Evolutionary conservation across 2,888 invertebrate genomes (phyloP), one percentile per base, ranked within the genome.

Genomic region (Sarcophaga caerulescens): DNA sequence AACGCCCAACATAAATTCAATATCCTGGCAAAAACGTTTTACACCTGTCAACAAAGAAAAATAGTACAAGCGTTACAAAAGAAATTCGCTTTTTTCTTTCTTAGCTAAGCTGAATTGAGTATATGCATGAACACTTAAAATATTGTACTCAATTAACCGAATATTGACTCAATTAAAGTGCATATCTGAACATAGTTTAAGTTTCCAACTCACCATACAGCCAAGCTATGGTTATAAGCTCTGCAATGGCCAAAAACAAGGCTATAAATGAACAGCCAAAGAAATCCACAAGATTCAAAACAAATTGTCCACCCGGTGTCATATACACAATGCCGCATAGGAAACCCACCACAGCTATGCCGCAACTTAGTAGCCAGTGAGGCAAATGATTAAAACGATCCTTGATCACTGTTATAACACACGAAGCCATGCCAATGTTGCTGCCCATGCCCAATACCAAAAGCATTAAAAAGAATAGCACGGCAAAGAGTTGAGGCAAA

Each of bases 191-290:
- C n/a, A n/a, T n/a, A n/a, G n/a, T 5, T 35, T 35, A 5, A 6
- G 35, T 35, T 35, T 35, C 35, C 35, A 60, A 70, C 87, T 88
- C 84, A 95, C 97, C 96, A 90, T 97, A 97, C 76, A 97, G 94
- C 96, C 96, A 97, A 77, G 95, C 94, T 8, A 97, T 93, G 1
- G 96, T 95, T 21, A 96, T 89, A 73, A 96, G 94, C 92, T 97
- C 96, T 60, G 94, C 93, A 23, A 96, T 95, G 25, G 95, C 95
- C 76, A 95, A 91, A 87, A 95, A 94, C 47, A 97, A 94, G 1
- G 96, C 96, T 84, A 97, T 94, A 90, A 97, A 96, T 0, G 97
- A 95, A 12, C 96, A 96, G 1, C 96, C 96, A 90, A 95, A 96
- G 89, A 95, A 94, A 91, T 97, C 96, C 80, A 97, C 95, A 68